Base-by-base conservation (phyloP, 35 echinoderm and acorn worm genomes). In the Chiridota heheva region DNA sequence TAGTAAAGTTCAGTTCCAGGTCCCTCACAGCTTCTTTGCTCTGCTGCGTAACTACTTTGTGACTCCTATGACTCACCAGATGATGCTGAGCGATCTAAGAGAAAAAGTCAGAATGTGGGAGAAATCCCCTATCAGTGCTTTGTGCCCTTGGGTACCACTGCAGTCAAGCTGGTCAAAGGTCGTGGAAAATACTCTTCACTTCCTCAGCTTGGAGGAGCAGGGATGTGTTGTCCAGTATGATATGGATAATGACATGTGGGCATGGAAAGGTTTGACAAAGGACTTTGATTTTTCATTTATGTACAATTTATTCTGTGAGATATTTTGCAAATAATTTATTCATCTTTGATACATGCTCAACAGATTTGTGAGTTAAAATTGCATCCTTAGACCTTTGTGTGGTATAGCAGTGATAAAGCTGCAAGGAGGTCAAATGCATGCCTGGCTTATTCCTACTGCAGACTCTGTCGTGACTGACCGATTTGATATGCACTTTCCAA, bases 21-120 rank as follows among this genome's bases (percentile, higher is more conserved):
- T 91, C 47, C 82, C 84, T 60, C 88, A 86, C 40, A 81, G 77
- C 18, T 97, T 97, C 93, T 91, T 97, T 60, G 74, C 67, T 26
- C 85, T 97, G 10, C 71, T 97, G 7, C 69, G 88, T 32, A 89
- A 97, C 33, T 78, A 75, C 58, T 69, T 97, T 34, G 88, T 29
- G 39, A 63, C 53, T 0, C 56, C 61, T 37, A 69, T 84, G 28
- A 87, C 84, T 46, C 59, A 83, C 42, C 72, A 65, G 17, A 86
- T 97, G 29, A 78, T 75, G 35, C 70, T 88, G 4, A 63, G 42
- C 5, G 84, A 88, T 15, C 79, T 97, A 1, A 67, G 87, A 40
- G 70, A 84, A 28, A 86, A 76, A 20, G 78, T 91, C 1, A 78
- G 60, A 16, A 81, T 45, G 0, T 97, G 93, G 93, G 76, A 97